phyloP scores from a whole-genome alignment of 2,113 vertebrate genomes.

The Axis porcinus region DNA sequence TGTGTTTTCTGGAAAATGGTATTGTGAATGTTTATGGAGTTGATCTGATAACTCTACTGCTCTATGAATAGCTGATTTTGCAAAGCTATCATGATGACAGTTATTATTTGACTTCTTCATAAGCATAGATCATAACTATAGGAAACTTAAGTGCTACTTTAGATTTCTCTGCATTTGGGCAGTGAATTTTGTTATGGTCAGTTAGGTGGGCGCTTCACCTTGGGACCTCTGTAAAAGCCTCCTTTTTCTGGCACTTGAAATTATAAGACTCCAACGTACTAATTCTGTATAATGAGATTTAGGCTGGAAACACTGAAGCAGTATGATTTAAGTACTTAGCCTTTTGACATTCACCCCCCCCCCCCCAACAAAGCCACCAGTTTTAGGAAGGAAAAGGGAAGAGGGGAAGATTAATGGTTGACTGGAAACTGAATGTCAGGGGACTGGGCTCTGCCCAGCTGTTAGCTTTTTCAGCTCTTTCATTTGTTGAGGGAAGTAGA shows the following conservation, averaged over 20 bases:
- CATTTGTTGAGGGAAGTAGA: neutral
- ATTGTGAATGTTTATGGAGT: constrained; percentile 4
- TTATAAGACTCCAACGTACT: neutral
- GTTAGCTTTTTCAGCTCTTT: neutral
- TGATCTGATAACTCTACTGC: neutral
- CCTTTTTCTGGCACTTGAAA: constrained; percentile 11
- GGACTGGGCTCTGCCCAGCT: neutral
- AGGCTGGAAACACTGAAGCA: constrained; percentile 7
- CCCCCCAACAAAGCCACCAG: neutral
- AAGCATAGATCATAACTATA: constrained; percentile 26
- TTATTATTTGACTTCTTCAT: constrained; percentile 1
- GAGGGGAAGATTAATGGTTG: neutral
- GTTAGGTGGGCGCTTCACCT: neutral
- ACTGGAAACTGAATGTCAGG: neutral
- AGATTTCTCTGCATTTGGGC: constrained; percentile 23
- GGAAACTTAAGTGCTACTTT: neutral
- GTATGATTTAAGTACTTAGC: constrained; percentile 16
- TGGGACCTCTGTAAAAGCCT: neutral
- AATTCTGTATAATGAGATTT: constrained; percentile 44
- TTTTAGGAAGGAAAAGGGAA: constrained; percentile 19
- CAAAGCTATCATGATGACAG: neutral
- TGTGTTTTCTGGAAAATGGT: constrained; percentile 20
- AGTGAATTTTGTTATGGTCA: constrained; percentile 35
- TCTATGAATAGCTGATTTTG: constrained; percentile 32
- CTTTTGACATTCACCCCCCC: neutral